Percentiles rank a stretch among this genome's conserved stretches.
Evolutionary conservation across 2,888 invertebrate genomes (phyloP).

Genomic region (Nysson spinosus): DNA sequence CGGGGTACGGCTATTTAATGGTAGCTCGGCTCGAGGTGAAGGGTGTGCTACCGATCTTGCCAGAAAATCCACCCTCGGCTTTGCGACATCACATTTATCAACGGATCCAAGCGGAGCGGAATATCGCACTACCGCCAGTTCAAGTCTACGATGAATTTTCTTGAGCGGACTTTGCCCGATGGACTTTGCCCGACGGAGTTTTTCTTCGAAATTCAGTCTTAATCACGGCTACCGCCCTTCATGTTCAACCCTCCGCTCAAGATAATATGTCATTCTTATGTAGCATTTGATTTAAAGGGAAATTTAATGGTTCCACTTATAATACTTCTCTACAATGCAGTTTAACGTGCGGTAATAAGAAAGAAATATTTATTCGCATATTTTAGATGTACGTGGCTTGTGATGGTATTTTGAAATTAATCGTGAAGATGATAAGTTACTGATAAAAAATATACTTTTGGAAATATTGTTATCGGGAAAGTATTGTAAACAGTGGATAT

Average conservation of each 20-base stretch:
- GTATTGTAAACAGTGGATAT: too few relatives aligned
- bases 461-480: too few relatives aligned
- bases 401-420: too few relatives aligned
- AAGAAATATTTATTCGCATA: too few relatives aligned
- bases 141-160: constrained; percentile 41
- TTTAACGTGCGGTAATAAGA: too few relatives aligned
- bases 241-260: neutral
- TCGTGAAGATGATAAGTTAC: too few relatives aligned
- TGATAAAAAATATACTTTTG: too few relatives aligned
- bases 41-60: constrained; percentile 18
- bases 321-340: too few relatives aligned
- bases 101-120: constrained; percentile 44
- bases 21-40: constrained; percentile 26
- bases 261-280: constrained; percentile 4
- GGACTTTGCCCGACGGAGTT: too few relatives aligned
- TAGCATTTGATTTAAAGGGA: constrained; percentile 5
- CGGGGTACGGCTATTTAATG: constrained; percentile 52
- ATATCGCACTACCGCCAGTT: constrained; percentile 45
- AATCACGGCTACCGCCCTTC: constrained; percentile 9
- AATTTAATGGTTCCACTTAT: neutral
- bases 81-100: constrained; percentile 58
- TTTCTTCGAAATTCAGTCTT: constrained; percentile 7
- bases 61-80: constrained; percentile 19
- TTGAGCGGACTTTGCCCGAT: constrained; percentile 10
- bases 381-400: too few relatives aligned